A percentile compares a stretch with the other conserved stretches of the same genome.
These are phyloP conservation scores for Tragelaphus buxtoni DNA, from an alignment of 2,113 vertebrate genomes.

Conservation along the genomic window DNA sequence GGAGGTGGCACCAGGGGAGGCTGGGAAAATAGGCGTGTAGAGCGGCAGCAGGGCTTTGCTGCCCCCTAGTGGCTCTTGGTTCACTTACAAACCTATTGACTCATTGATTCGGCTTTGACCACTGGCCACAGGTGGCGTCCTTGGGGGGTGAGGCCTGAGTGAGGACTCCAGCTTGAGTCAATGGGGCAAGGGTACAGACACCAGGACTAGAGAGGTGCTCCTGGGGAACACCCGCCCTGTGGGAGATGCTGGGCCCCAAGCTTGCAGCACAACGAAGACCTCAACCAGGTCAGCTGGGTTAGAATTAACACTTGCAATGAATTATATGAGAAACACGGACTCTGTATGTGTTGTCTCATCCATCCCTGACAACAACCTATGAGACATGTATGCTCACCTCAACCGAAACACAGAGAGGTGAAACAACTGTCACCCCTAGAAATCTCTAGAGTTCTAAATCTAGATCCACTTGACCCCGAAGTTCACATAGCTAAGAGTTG, in stretches of 20 bases:
- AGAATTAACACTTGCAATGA: background rate
- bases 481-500: background rate
- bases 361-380: background rate
- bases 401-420: background rate
- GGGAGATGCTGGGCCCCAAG: background rate
- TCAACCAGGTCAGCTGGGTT: background rate
- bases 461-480: background rate
- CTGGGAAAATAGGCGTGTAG: accelerated
- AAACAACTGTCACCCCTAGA: background rate
- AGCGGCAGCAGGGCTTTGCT: background rate
- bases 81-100: background rate
- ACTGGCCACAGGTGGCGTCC: accelerated
- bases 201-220: background rate
- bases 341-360: background rate
- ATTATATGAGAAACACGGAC: accelerated
- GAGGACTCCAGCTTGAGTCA: background rate
- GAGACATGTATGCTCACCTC: background rate
- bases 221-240: background rate
- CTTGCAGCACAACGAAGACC: background rate
- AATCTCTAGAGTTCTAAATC: background rate
- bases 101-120: background rate
- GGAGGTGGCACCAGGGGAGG: accelerated
- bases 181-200: background rate
- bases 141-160: background rate
- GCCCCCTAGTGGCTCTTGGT: background rate